phyloP scores from a whole-genome alignment of 2,888 invertebrate genomes.

The Cremastinae sp. region DNA sequence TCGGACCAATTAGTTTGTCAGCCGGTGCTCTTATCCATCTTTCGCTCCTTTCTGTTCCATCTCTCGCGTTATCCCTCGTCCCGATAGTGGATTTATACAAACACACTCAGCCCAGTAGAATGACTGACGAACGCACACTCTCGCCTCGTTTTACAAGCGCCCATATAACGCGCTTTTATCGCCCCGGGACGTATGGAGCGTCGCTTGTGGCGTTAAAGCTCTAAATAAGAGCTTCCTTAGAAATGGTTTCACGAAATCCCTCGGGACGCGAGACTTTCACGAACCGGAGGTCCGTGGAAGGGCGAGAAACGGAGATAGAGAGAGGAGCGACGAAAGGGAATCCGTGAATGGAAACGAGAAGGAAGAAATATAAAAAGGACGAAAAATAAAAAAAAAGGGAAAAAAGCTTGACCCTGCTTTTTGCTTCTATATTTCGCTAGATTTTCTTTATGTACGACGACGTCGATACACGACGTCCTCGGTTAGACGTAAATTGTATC shows the following conservation, averaged over 20 bases:
- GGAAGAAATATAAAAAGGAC: conserved; percentile 11
- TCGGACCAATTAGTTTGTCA: neutral
- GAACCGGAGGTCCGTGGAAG: conserved; percentile 11
- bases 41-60: neutral
- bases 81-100: conserved; percentile 43
- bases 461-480: conserved; percentile 49
- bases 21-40: conserved; percentile 8
- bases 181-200: conserved; percentile 72
- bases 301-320: too few relatives aligned
- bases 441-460: conserved; percentile 40
- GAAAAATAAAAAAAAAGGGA: too few relatives aligned
- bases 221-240: conserved; percentile 74
- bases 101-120: conserved; percentile 58
- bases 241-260: conserved; percentile 71
- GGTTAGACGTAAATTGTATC: conserved; percentile 56
- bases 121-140: conserved; percentile 53
- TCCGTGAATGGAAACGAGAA: neutral
- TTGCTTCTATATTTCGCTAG: conserved; percentile 52
- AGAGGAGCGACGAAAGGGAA: conserved; percentile 14
- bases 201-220: conserved; percentile 71
- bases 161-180: conserved; percentile 72
- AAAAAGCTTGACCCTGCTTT: conserved; percentile 28
- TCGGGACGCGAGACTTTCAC: conserved; percentile 60
- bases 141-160: conserved; percentile 71
- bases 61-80: neutral